Evolutionary conservation across 23 tunicate genomes (phyloP).

Genomic region (Styela plicata): DNA sequence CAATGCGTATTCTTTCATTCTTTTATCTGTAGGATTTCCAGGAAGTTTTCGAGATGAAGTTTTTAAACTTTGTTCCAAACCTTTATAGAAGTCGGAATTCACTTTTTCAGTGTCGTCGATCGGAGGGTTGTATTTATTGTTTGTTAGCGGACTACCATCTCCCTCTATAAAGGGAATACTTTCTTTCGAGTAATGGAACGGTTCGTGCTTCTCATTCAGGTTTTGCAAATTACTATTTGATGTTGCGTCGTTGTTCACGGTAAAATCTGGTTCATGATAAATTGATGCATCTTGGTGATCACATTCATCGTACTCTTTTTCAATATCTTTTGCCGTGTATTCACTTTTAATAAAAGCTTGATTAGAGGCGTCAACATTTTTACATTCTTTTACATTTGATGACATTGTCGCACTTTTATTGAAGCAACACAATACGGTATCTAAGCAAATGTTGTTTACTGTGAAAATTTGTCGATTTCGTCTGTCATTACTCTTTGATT

Average conservation of each 20-base stretch:
- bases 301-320: not conserved
- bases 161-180: conserved; percentile 8
- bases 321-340: not conserved
- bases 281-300: too few species aligned
- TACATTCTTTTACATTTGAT: not conserved
- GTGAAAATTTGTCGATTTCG: not conserved
- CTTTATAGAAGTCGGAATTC: not conserved
- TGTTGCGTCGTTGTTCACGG: not conserved
- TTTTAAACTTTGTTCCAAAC: not conserved
- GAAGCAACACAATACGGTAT: not conserved
- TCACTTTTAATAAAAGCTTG: not conserved
- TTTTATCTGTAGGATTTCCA: conserved; percentile 7
- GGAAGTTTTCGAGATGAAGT: conserved; percentile 16
- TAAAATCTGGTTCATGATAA: not conserved
- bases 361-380: not conserved
- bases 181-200: conserved; percentile 10
- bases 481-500: not conserved
- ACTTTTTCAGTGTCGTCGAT: not conserved
- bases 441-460: not conserved
- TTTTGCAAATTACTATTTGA: not conserved
- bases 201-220: not conserved
- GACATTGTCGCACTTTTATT: not conserved
- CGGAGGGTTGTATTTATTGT: not conserved
- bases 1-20: conserved; percentile 5
- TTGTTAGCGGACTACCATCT: not conserved